A percentile compares a stretch with the other conserved stretches of the same genome.
Conservation (phyloP, 2,113 vertebrate genomes). For the Cavia porcellus region DNA sequence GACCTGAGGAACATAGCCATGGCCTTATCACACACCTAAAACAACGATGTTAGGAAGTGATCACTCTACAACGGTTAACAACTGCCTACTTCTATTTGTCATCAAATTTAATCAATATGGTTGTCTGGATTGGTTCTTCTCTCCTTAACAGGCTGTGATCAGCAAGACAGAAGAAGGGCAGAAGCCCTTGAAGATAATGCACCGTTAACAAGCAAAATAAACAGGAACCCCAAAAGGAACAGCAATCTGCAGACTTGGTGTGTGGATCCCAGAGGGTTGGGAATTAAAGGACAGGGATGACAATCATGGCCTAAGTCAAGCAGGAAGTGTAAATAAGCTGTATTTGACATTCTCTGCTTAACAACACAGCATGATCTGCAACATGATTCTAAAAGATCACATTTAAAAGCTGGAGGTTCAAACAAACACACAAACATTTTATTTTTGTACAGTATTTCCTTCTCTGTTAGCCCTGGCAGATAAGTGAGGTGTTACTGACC, state of each 20-base stretch:
- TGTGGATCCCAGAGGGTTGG: accelerated
- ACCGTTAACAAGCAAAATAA: background rate
- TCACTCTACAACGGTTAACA: background rate
- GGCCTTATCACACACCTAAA: background rate
- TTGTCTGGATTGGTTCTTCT: background rate
- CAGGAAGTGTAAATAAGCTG: background rate
- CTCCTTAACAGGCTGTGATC: background rate
- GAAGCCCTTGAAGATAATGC: background rate
- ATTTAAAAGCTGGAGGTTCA: background rate
- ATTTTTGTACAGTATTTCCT: background rate
- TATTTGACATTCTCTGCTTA: slow-evolving; percentile 9
- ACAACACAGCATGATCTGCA: background rate
- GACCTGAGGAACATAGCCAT: background rate
- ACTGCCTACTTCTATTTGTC: background rate
- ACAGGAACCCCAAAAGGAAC: background rate
- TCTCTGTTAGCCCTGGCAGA: background rate
- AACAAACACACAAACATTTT: slow-evolving; percentile 5
- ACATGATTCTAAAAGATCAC: background rate
- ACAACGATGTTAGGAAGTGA: slow-evolving; percentile 28
- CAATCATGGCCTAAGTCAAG: background rate
- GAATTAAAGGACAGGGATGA: slow-evolving; percentile 4
- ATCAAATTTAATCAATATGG: background rate
- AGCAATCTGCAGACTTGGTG: background rate
- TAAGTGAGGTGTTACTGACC: background rate
- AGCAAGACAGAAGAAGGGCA: background rate